A percentile compares a stretch with the other conserved stretches of the same genome.
Conservation (phyloP, 2,888 invertebrate species). For the Eulithis testata region DNA sequence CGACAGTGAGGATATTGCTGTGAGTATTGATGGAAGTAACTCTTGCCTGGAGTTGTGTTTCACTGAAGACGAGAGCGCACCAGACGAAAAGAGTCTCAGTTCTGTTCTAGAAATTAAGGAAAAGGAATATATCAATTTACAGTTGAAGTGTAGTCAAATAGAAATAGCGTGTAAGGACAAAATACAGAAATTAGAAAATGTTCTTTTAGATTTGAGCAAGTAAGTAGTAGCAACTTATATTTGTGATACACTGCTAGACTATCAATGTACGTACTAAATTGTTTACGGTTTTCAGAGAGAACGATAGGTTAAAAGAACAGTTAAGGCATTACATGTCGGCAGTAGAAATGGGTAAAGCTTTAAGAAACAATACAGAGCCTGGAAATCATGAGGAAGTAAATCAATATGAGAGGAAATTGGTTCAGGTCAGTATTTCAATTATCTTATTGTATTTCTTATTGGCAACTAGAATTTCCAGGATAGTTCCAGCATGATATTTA, state of each 20-base stretch:
- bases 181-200: conserved; percentile 77
- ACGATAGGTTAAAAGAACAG: conserved; percentile 93
- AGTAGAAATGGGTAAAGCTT: conserved; percentile 93
- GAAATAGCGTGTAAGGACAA: conserved; percentile 76
- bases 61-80: conserved; percentile 74
- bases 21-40: conserved; percentile 77
- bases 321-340: conserved; percentile 94
- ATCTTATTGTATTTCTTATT: background rate
- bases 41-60: conserved; percentile 80
- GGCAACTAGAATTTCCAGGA: background rate
- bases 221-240: conserved; percentile 58
- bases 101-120: conserved; percentile 73
- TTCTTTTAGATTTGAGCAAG: conserved; percentile 87
- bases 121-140: conserved; percentile 78
- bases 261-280: background rate
- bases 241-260: background rate
- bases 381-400: conserved; percentile 87
- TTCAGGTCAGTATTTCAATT: conserved; percentile 85
- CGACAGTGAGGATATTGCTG: conserved; percentile 78
- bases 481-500: too few species aligned
- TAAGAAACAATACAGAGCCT: conserved; percentile 76
- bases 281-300: conserved; percentile 86
- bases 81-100: conserved; percentile 66
- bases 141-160: conserved; percentile 80
- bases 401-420: conserved; percentile 93